phyloP scores from a whole-genome alignment of 2,888 invertebrate genomes.

The Lasioglossum vierecki region DNA sequence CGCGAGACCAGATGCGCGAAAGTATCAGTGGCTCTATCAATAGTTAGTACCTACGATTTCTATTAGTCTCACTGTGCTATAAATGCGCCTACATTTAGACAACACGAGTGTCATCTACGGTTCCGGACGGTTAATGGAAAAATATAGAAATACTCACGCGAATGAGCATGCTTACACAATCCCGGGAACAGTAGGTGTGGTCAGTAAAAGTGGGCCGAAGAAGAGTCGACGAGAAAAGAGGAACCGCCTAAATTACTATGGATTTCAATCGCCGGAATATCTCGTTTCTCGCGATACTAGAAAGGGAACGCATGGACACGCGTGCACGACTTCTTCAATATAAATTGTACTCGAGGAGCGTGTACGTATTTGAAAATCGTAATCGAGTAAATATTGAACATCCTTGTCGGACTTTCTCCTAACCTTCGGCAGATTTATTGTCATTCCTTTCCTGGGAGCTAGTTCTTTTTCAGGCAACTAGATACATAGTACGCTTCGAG shows the following conservation, averaged over 20 bases:
- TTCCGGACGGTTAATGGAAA: neutral
- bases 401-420: neutral
- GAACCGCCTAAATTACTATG: neutral
- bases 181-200: neutral
- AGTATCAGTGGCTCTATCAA: slow-evolving; percentile 10
- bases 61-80: neutral
- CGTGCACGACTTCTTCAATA: neutral
- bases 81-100: neutral
- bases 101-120: neutral
- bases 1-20: slow-evolving; percentile 36
- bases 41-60: no score
- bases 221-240: neutral
- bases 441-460: neutral
- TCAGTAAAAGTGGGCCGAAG: neutral
- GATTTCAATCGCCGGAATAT: neutral
- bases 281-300: neutral
- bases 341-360: neutral
- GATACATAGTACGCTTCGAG: neutral
- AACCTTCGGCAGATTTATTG: neutral
- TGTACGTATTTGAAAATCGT: neutral
- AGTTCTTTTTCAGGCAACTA: neutral
- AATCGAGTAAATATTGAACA: neutral
- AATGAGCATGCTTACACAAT: neutral
- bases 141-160: neutral
- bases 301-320: neutral